These are phyloP conservation scores for Anoura caudifer DNA, from an alignment of 2,113 vertebrate genomes.

Conservation along the genomic window DNA sequence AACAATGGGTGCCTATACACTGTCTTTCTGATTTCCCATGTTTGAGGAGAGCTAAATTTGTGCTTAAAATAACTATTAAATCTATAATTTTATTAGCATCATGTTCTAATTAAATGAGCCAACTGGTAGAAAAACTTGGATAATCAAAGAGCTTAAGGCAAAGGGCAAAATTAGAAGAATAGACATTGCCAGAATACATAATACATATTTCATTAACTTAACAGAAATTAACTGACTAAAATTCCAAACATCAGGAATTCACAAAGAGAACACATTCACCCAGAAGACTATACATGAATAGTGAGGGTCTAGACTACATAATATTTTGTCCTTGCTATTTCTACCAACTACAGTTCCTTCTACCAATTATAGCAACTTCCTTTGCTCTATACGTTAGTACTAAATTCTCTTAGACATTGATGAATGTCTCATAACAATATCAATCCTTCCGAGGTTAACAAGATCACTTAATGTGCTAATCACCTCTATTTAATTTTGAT, in stretches of 20 bases:
- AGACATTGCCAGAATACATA: neutral
- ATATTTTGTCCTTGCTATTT: neutral
- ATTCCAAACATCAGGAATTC: neutral
- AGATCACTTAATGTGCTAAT: neutral
- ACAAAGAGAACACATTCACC: neutral
- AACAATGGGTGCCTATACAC: neutral
- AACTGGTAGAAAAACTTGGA: neutral
- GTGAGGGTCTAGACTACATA: neutral
- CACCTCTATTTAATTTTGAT: constrained; percentile 20
- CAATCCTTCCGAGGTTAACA: neutral
- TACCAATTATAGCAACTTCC: neutral
- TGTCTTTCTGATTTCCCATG: constrained; percentile 6
- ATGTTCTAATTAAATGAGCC: neutral
- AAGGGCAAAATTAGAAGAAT: neutral
- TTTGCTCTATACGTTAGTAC: neutral
- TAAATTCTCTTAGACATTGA: constrained; percentile 1
- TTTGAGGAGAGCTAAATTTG: neutral
- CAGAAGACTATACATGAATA: neutral
- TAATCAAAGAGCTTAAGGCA: constrained; percentile 28
- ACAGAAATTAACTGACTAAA: neutral
- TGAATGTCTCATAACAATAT: neutral
- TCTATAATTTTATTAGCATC: constrained; percentile 32
- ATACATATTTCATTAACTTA: neutral
- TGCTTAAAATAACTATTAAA: constrained; percentile 16
- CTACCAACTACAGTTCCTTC: neutral